Base-by-base conservation (phyloP, 2,797 vertebrate species). In the Enoplosus armatus region DNA sequence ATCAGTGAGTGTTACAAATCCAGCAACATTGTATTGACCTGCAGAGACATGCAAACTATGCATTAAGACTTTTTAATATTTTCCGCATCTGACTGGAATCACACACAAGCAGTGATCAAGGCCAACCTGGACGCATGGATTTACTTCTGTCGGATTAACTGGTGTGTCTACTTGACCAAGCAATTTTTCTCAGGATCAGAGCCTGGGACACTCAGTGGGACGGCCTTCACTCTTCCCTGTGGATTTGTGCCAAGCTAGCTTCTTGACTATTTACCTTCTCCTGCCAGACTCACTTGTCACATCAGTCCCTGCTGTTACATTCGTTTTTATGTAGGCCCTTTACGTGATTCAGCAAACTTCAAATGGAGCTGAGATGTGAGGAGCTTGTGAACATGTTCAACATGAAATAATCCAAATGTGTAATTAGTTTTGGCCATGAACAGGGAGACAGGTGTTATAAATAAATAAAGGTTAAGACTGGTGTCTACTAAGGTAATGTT, bases 191-290 rank as follows among this genome's bases (percentile, higher is more conserved):
- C 16, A 39, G n/a, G 27, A 50, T 33, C 14, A 4, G 64, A 72
- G 53, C 9, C 55, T 43, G 11, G 31, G 33, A 85, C 31, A 31
- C 48, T 77, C 45, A 29, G 43, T 27, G 53, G 66, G 70, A 83
- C 7, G 9, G 80, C 76, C 54, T 87, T 85, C 56, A 67, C 39
- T 80, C 62, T 75, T 60, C 58, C 33, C 51, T 37, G 62, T 80
- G 77, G 76, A 89, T 88, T 80, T 85, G 83, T 92, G 87, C 88
- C 87, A 90, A 90, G 58, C 70, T 61, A 77, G 61, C 31, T 24
- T 77, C 22, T 11, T 12, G 35, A 79, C 54, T 15, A 35, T 39
- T 50, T 3, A 70, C 45, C 59, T 67, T 60, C 43, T 62, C 45
- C 45, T 65, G 20, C 45, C 71, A 82, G 61, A 65, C 53, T 58